These are phyloP conservation scores for Leontocebus nigricollis DNA, from an alignment of 2,797 vertebrate species.

Conservation along the genomic window DNA sequence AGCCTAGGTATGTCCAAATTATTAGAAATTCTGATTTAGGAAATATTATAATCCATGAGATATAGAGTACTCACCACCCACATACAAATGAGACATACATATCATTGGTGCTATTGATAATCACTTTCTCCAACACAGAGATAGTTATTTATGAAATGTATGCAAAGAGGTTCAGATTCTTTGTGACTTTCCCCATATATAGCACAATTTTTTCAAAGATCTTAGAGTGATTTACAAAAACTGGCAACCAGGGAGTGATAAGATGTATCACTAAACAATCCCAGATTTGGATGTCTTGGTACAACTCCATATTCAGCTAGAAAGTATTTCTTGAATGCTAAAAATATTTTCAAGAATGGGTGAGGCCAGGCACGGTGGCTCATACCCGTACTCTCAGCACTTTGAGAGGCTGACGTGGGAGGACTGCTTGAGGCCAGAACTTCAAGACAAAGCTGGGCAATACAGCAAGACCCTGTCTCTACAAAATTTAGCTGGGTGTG, in stretches of 20 bases:
- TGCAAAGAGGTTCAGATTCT: not conserved
- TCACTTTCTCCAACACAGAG: not conserved
- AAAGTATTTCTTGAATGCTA: not conserved
- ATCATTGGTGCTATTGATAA: not conserved
- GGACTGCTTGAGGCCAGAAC: not conserved
- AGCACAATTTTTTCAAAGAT: conserved; percentile 5
- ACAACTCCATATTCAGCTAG: not conserved
- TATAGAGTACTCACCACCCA: not conserved
- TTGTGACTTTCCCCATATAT: not conserved
- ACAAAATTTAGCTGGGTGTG: not conserved
- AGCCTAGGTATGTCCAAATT: not conserved
- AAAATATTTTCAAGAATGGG: conserved; percentile 32
- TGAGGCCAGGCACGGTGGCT: not conserved
- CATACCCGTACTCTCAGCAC: not conserved
- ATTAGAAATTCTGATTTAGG: conserved; percentile 54
- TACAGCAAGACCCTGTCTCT: not conserved
- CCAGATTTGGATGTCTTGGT: not conserved
- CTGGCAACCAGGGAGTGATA: not conserved
- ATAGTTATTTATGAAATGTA: not conserved
- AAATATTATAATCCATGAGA: not conserved
- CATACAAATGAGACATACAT: not conserved
- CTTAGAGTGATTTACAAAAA: conserved; percentile 19
- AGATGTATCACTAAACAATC: not conserved
- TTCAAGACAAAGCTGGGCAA: not conserved
- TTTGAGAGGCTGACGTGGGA: not conserved